Conservation (phyloP, 2,888 invertebrate genomes). For the Lasius fuliginosus region DNA sequence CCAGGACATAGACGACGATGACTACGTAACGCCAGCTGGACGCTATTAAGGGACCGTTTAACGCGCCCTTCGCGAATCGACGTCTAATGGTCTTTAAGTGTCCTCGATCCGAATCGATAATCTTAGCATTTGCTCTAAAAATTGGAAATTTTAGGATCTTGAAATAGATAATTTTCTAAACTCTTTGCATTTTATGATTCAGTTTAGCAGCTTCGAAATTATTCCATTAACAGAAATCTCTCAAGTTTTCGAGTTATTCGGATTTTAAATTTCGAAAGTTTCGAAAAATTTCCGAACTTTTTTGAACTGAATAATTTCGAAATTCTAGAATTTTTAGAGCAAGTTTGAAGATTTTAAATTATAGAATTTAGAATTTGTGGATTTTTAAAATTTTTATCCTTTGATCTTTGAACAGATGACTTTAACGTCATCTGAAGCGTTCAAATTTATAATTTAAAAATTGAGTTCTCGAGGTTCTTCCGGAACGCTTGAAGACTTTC, state of each 20-base stretch:
- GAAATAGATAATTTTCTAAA: neutral
- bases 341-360: neutral
- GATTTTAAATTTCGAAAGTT: neutral
- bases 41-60: slow-evolving; percentile 11
- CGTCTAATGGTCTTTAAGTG: neutral
- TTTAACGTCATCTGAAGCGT: neutral
- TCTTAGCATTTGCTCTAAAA: neutral
- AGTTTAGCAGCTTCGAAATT: neutral
- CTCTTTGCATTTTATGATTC: neutral
- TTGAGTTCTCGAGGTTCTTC: neutral
- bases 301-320: neutral
- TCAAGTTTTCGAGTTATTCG: neutral
- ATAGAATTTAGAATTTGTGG: neutral
- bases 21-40: slow-evolving; percentile 48
- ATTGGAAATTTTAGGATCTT: neutral
- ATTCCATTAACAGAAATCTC: neutral
- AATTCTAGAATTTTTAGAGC: neutral
- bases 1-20: neutral
- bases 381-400: neutral
- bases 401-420: neutral
- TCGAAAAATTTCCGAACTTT: neutral
- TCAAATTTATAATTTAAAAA: neutral
- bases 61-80: neutral
- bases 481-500: neutral
- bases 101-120: neutral